Conservation (phyloP, 1,140 invertebrate species). For the Drosophila bipectinata region DNA sequence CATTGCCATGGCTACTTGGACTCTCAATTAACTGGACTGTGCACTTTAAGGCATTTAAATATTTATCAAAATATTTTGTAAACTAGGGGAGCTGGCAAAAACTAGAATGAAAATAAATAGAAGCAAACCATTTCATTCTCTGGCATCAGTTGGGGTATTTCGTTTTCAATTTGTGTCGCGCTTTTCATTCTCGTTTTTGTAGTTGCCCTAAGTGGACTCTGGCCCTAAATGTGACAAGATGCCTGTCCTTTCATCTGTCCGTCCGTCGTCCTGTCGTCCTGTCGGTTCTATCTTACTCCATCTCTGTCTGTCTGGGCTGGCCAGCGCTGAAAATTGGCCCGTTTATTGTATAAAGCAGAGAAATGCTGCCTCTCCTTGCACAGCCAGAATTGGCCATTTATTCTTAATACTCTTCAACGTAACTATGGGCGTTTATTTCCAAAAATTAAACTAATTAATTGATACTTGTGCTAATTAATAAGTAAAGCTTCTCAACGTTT, state of each 20-base stretch:
- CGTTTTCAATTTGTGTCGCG: slow-evolving; percentile 72
- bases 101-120: slow-evolving; percentile 20
- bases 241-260: slow-evolving; percentile 27
- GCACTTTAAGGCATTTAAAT: slow-evolving; percentile 68
- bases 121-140: slow-evolving; percentile 46
- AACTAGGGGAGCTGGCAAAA: slow-evolving; percentile 9
- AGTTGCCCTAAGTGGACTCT: slow-evolving; percentile 55
- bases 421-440: not conserved
- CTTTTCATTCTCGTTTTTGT: slow-evolving; percentile 46
- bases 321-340: slow-evolving; percentile 51
- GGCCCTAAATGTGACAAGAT: slow-evolving; percentile 67
- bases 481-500: not conserved
- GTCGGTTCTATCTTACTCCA: slow-evolving; percentile 22
- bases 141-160: slow-evolving; percentile 56
- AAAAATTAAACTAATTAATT: not conserved
- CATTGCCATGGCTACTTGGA: not conserved
- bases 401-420: slow-evolving; percentile 10
- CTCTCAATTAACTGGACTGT: slow-evolving; percentile 1
- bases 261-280: slow-evolving; percentile 2
- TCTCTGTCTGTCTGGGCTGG: slow-evolving; percentile 36
- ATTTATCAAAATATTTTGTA: slow-evolving; percentile 59
- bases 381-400: not conserved
- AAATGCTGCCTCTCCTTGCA: slow-evolving; percentile 4
- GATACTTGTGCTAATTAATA: no score
- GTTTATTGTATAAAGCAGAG: slow-evolving; percentile 20